Evolutionary conservation across 2,797 vertebrate genomes (phyloP).

Genomic region (Eleutherodactylus coqui): DNA sequence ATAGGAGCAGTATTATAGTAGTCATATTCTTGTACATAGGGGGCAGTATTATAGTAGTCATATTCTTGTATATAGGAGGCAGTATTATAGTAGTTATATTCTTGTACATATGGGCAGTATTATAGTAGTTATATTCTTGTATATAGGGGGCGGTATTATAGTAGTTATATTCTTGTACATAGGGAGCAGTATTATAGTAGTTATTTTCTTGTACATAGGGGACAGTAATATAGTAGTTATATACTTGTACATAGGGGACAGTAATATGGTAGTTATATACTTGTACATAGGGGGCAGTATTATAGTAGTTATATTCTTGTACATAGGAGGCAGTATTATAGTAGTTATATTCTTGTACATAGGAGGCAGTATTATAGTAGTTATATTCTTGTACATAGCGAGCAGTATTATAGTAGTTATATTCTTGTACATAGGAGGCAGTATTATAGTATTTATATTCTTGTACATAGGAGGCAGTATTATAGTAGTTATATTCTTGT

Average conservation of each 20-base stretch:
- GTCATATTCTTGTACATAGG: slow-evolving; percentile 8
- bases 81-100: slow-evolving; percentile 18
- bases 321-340: neutral
- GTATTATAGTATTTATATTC: neutral
- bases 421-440: too few species aligned
- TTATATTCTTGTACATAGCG: too few species aligned
- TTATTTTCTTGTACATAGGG: neutral
- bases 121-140: neutral
- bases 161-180: neutral
- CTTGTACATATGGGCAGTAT: slow-evolving; percentile 4
- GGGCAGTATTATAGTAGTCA: too few species aligned
- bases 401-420: too few species aligned
- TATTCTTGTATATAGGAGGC: too few species aligned
- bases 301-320: neutral
- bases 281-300: neutral
- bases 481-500: neutral
- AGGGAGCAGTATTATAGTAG: neutral
- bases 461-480: neutral
- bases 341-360: too few species aligned
- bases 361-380: too few species aligned
- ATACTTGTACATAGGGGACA: too few species aligned
- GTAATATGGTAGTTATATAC: too few species aligned
- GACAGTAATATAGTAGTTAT: too few species aligned
- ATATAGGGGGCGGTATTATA: neutral
- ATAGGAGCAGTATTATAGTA: slow-evolving; percentile 1